Evolutionary conservation across 30 jellyfish, hydroid and myxozoan genomes (phyloP).

Genomic region (Turritopsis dohrnii): DNA sequence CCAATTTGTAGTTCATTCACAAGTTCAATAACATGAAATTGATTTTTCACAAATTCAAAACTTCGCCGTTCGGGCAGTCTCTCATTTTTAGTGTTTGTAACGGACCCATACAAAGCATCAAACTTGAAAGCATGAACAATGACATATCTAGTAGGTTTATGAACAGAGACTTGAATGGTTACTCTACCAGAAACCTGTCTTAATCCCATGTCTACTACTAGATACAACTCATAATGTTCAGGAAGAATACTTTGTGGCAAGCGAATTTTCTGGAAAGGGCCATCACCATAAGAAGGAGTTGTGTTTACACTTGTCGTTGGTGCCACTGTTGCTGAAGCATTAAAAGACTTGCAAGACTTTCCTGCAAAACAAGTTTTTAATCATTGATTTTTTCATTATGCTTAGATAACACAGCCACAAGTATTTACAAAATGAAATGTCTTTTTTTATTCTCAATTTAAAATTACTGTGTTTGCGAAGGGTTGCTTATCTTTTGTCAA

Average conservation of each 20-base stretch:
- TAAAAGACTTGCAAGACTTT: not conserved
- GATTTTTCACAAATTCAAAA: slow-evolving; percentile 45
- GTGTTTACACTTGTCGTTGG: slow-evolving; percentile 15
- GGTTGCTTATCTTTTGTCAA: not conserved
- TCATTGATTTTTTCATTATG: too few species aligned
- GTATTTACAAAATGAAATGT: too few species aligned
- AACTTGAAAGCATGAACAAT: slow-evolving; percentile 44
- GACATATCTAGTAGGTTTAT: slow-evolving; percentile 46
- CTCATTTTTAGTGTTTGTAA: not conserved
- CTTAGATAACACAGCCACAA: too few species aligned
- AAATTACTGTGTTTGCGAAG: too few species aligned
- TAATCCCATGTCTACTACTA: slow-evolving; percentile 52
- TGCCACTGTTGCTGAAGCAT: not conserved
- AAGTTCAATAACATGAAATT: slow-evolving; percentile 53
- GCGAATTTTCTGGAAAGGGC: slow-evolving; percentile 52
- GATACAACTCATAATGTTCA: slow-evolving; percentile 49
- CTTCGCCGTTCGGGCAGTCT: slow-evolving; percentile 14
- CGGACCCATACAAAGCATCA: not conserved
- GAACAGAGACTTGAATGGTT: slow-evolving; percentile 32
- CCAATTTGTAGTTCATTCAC: slow-evolving; percentile 40
- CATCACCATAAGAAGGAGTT: slow-evolving; percentile 32
- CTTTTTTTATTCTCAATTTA: too few species aligned
- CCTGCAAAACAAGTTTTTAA: not conserved
- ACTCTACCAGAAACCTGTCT: slow-evolving; percentile 42
- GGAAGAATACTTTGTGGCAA: slow-evolving; percentile 60